Evolutionary conservation across 2,113 vertebrate genomes (phyloP).

Genomic region (Colistium nudipinnis): DNA sequence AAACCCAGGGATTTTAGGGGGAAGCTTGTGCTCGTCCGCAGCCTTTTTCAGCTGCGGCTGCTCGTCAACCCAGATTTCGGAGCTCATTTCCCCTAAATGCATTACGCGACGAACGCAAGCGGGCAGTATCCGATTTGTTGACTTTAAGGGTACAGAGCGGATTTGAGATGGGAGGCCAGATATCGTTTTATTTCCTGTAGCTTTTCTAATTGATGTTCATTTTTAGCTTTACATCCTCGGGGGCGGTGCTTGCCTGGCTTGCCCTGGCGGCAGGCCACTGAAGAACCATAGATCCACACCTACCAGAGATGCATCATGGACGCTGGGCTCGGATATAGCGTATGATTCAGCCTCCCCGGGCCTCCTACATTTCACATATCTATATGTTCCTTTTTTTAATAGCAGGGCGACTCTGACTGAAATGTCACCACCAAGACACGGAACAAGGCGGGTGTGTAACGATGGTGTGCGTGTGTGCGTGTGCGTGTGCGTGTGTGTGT

Average conservation of each 20-base stretch:
- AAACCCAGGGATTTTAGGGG: too few relatives aligned
- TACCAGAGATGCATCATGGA: constrained; percentile 38
- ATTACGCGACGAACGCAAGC: neutral
- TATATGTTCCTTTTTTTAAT: constrained; percentile 17
- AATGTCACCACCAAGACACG: constrained; percentile 50
- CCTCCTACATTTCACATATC: constrained; percentile 50
- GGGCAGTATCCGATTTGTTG: neutral
- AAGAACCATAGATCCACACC: constrained; percentile 16
- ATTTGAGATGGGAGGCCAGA: neutral
- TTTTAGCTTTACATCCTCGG: neutral
- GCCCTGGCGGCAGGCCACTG: neutral
- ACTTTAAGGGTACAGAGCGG: neutral
- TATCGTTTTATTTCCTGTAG: neutral
- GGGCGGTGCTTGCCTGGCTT: neutral
- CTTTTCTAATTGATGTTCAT: neutral
- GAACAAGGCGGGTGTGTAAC: constrained; percentile 40
- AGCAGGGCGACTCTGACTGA: constrained; percentile 49
- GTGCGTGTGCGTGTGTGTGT: too few relatives aligned
- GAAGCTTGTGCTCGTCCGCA: too few relatives aligned
- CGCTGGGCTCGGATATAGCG: constrained; percentile 26
- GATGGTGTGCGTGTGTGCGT: constrained; percentile 32
- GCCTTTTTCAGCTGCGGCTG: too few relatives aligned
- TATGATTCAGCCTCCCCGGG: constrained; percentile 57
- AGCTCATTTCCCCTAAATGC: neutral
- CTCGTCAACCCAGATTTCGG: neutral